Evolutionary conservation across 2,888 invertebrate genomes (phyloP).

Genomic region (Tiphia femorata): DNA sequence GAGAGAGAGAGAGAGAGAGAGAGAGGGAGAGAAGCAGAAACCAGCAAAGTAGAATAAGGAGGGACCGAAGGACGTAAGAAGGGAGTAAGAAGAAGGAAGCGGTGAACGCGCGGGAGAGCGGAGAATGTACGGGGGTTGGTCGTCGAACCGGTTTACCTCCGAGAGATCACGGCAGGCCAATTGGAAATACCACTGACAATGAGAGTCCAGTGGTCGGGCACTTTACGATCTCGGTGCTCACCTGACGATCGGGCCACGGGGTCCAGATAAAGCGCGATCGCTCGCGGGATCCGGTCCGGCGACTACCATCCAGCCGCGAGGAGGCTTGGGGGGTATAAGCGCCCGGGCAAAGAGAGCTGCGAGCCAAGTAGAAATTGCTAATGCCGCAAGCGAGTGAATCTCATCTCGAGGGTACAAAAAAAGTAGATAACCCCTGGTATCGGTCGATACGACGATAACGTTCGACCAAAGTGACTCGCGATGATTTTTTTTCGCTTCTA

Average conservation of each 20-base stretch:
- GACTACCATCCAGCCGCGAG: background rate
- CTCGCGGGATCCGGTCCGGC: slow-evolving; percentile 16
- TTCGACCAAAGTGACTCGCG: no score
- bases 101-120: no score
- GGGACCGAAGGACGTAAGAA: slow-evolving; percentile 3
- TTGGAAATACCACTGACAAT: slow-evolving; percentile 51
- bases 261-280: slow-evolving; percentile 25
- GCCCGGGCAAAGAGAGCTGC: background rate
- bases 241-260: slow-evolving; percentile 14
- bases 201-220: slow-evolving; percentile 30
- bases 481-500: no score
- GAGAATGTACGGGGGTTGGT: no score
- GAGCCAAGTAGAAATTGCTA: background rate
- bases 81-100: slow-evolving; percentile 7
- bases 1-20: slow-evolving; percentile 2
- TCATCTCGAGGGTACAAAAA: background rate
- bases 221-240: slow-evolving; percentile 39
- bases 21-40: slow-evolving; percentile 1
- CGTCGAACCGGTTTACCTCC: slow-evolving; percentile 48
- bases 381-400: background rate
- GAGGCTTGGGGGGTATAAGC: slow-evolving; percentile 4
- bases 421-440: no score
- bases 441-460: no score
- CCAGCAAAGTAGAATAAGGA: background rate
- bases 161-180: slow-evolving; percentile 43